Percentiles rank a stretch among this genome's conserved stretches.
These are phyloP conservation scores for Drosophila athabasca DNA, from an alignment of 1,140 invertebrate genomes.

Conservation along the genomic window DNA sequence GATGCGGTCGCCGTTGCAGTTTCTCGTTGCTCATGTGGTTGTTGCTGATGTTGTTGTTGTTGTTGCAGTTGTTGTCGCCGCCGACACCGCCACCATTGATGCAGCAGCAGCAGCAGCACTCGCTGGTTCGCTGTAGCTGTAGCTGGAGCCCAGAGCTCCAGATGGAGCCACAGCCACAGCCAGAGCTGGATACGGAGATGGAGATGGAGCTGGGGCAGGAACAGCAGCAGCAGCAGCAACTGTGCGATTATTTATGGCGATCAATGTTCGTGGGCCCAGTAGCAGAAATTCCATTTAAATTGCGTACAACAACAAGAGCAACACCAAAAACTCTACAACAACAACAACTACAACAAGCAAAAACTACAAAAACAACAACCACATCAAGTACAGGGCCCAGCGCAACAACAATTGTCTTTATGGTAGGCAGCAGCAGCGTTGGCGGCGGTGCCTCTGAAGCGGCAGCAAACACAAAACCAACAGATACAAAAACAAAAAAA, in stretches of 20 bases:
- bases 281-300: conserved; percentile 81
- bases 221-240: conserved; percentile 31
- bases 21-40: conserved; percentile 37
- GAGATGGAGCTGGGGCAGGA: conserved; percentile 12
- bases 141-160: no score
- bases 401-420: conserved; percentile 46
- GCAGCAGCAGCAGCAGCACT: conserved; percentile 22
- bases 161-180: neutral
- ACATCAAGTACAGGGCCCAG: conserved; percentile 23
- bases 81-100: conserved; percentile 67
- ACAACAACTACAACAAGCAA: conserved; percentile 36
- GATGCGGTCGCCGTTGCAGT: conserved; percentile 70
- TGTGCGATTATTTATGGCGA: conserved; percentile 79
- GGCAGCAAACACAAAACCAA: conserved; percentile 70
- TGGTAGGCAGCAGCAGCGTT: conserved; percentile 36
- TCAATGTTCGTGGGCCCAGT: conserved; percentile 72
- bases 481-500: no score
- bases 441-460: conserved; percentile 18
- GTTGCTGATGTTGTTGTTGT: conserved; percentile 35
- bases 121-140: conserved; percentile 1
- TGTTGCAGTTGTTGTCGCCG: conserved; percentile 18
- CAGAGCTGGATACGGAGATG: no score
- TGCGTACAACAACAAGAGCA: conserved; percentile 66
- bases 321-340: conserved; percentile 48
- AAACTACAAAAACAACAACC: conserved; percentile 27